A percentile compares a stretch with the other conserved stretches of the same genome.
These are phyloP conservation scores for Copidosoma aretas DNA, from an alignment of 2,888 invertebrate species.

Conservation along the genomic window DNA sequence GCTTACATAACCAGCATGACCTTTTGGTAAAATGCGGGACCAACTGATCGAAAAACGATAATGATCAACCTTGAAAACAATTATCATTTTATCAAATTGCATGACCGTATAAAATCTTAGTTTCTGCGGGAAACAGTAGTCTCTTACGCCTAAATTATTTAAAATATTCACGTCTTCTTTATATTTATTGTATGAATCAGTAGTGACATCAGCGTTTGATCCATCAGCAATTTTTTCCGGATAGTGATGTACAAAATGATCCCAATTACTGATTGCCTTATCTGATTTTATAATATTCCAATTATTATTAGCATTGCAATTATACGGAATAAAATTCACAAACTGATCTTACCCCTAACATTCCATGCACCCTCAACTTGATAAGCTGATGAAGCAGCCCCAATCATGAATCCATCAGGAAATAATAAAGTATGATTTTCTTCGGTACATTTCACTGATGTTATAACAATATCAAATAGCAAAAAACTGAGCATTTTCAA, in stretches of 20 bases:
- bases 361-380: constrained; percentile 68
- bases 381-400: constrained; percentile 68
- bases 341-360: constrained; percentile 8
- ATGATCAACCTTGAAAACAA: not conserved
- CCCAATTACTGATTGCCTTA: constrained; percentile 20
- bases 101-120: too few relatives aligned
- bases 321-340: not conserved
- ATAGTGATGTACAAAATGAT: constrained; percentile 29
- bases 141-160: not conserved
- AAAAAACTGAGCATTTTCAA: not conserved
- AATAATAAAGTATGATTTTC: not conserved
- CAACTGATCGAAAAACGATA: not conserved
- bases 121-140: too few relatives aligned
- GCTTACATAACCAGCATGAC: not conserved
- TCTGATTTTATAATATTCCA: not conserved
- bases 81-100: not conserved
- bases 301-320: not conserved
- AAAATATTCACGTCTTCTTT: not conserved
- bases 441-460: not conserved
- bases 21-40: not conserved
- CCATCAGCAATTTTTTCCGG: constrained; percentile 40
- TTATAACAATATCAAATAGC: not conserved
- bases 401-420: constrained; percentile 66
- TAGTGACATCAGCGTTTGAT: constrained; percentile 50
- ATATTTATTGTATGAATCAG: constrained; percentile 51